A percentile compares a stretch with the other conserved stretches of the same genome.
These are phyloP conservation scores for Charadrius vociferus DNA, from an alignment of 2,113 vertebrate species.

Conservation along the genomic window DNA sequence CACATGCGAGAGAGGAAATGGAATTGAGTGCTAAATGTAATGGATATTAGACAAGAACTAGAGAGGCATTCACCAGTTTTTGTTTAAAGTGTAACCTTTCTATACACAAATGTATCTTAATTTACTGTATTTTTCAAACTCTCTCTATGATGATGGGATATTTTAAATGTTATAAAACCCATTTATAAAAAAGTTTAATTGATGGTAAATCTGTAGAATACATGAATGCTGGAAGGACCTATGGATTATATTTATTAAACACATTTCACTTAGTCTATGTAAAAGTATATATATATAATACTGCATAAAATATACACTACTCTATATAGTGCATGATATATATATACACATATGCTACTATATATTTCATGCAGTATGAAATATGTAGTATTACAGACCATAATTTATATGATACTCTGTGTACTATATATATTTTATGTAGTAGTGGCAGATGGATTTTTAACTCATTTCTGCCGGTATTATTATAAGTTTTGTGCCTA, in stretches of 20 bases:
- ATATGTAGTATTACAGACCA: neutral
- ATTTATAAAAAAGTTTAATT: neutral
- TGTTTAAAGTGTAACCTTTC: neutral
- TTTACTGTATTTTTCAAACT: neutral
- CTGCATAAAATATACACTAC: neutral
- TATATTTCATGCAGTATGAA: neutral
- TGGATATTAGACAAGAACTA: neutral
- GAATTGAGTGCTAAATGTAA: neutral
- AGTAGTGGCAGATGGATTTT: constrained; percentile 3
- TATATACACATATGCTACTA: neutral
- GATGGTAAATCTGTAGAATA: neutral
- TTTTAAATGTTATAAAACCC: neutral
- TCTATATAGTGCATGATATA: neutral
- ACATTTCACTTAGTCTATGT: neutral
- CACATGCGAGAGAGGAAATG: neutral
- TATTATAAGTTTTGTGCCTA: neutral
- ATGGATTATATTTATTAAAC: neutral
- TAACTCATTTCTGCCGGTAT: neutral
- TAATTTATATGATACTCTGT: neutral
- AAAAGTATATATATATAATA: neutral
- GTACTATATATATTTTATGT: neutral
- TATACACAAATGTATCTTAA: neutral
- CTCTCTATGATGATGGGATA: neutral
- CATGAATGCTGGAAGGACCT: neutral
- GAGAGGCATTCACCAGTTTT: neutral